Conservation (phyloP, 2,797 vertebrate genomes). For the Molossus alvarezi region DNA sequence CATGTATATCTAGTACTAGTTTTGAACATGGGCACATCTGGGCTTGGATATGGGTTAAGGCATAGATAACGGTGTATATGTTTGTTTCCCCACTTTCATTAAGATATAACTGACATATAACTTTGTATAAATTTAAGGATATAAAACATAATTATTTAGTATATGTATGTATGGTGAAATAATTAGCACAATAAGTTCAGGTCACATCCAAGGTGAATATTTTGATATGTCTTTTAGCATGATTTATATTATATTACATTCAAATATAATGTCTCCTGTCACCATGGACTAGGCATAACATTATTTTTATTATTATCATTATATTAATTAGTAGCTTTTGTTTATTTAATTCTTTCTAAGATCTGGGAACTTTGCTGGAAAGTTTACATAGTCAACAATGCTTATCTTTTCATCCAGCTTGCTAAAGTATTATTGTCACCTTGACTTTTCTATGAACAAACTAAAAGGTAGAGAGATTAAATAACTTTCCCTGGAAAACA, state of each 20-base stretch:
- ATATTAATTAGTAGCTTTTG: conserved; percentile 15
- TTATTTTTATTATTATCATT: conserved; percentile 13
- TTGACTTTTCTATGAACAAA: background rate
- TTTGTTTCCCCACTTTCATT: background rate
- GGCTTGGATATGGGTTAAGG: background rate
- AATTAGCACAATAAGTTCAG: background rate
- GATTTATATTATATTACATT: background rate
- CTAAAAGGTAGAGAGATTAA: background rate
- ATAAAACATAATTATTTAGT: background rate
- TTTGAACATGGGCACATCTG: background rate
- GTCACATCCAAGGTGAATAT: background rate
- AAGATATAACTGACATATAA: background rate
- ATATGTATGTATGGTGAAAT: background rate
- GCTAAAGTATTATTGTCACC: background rate
- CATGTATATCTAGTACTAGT: background rate
- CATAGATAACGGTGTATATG: background rate
- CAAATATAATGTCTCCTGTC: background rate
- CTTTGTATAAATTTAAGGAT: background rate
- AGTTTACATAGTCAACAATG: background rate
- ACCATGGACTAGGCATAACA: background rate
- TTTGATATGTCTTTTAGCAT: background rate
- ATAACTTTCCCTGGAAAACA: background rate
- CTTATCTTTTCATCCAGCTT: background rate
- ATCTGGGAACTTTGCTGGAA: background rate
- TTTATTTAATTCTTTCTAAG: background rate